Percentiles rank a stretch among this genome's conserved stretches.
Evolutionary conservation across 2,113 vertebrate species (phyloP).

Genomic region (Micronisus gabar): DNA sequence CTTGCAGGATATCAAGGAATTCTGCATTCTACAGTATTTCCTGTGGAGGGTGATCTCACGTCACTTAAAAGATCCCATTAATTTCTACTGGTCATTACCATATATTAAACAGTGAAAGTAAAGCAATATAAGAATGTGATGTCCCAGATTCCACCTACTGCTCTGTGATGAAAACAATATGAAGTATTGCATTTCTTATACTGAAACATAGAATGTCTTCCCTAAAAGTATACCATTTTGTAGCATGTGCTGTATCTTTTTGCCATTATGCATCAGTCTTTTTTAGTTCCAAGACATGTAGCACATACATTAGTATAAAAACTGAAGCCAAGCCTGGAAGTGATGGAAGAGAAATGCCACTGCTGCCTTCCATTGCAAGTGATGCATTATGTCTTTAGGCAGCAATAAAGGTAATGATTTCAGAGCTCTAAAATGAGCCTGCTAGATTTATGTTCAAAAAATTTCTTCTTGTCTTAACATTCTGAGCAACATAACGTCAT

Average conservation of each 20-base stretch:
- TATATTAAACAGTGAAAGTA: background rate
- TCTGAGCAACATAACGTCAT: background rate
- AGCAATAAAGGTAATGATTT: conserved; percentile 60
- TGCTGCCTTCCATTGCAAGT: conserved; percentile 7
- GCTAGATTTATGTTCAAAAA: conserved; percentile 35
- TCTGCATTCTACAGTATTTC: conserved; percentile 29
- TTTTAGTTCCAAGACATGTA: background rate
- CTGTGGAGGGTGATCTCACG: conserved; percentile 38
- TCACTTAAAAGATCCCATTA: conserved; percentile 3
- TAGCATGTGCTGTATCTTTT: background rate
- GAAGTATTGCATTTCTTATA: background rate
- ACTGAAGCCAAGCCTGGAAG: conserved; percentile 8
- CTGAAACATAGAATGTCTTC: background rate
- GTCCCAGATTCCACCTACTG: background rate
- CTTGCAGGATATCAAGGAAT: background rate
- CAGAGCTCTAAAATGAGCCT: conserved; percentile 48
- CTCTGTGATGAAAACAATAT: background rate
- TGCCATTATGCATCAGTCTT: background rate
- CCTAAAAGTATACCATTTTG: background rate
- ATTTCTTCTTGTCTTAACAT: conserved; percentile 15
- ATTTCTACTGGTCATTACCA: conserved; percentile 19
- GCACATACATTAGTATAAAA: conserved; percentile 23
- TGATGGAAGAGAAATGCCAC: background rate
- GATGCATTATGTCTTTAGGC: conserved; percentile 46
- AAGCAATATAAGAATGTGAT: background rate